Conservation (phyloP, 2,797 vertebrate genomes). For the Lemur catta region DNA sequence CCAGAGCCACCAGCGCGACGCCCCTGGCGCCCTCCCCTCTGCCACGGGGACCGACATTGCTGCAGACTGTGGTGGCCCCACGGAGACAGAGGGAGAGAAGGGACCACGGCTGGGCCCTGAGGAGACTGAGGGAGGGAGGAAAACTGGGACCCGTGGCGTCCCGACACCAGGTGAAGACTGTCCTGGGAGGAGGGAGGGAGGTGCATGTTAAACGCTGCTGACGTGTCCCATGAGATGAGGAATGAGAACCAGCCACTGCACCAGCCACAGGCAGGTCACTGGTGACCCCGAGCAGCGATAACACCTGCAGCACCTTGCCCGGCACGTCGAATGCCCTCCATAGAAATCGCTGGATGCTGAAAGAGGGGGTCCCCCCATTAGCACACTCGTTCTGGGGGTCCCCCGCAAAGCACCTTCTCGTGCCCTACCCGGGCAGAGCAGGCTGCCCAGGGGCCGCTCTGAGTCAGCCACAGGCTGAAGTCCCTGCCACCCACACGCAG, state of each 20-base stretch:
- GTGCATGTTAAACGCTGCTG: rapidly evolving
- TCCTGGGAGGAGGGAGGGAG: not conserved
- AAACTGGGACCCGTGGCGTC: not conserved
- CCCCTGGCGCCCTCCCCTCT: not conserved
- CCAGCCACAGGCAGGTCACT: not conserved
- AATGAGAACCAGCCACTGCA: not conserved
- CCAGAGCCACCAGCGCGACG: rapidly evolving
- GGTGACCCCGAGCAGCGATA: not conserved
- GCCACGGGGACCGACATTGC: not conserved
- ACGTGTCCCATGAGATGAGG: rapidly evolving
- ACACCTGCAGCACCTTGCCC: rapidly evolving
- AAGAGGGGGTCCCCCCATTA: not conserved
- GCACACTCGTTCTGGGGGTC: rapidly evolving
- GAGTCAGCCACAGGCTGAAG: not conserved
- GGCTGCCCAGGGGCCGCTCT: not conserved
- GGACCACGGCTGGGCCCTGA: not conserved
- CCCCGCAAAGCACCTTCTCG: rapidly evolving
- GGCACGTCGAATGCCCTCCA: not conserved
- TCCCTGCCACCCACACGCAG: not conserved
- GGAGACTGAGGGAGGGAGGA: not conserved
- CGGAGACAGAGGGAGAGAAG: no score
- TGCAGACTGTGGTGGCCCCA: not conserved
- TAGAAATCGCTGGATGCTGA: not conserved
- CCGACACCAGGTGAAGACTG: not conserved
- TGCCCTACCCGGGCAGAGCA: rapidly evolving